A percentile compares a stretch with the other conserved stretches of the same genome.
These are phyloP conservation scores for Pitta sordida DNA, from an alignment of 2,113 vertebrate species.

Conservation along the genomic window DNA sequence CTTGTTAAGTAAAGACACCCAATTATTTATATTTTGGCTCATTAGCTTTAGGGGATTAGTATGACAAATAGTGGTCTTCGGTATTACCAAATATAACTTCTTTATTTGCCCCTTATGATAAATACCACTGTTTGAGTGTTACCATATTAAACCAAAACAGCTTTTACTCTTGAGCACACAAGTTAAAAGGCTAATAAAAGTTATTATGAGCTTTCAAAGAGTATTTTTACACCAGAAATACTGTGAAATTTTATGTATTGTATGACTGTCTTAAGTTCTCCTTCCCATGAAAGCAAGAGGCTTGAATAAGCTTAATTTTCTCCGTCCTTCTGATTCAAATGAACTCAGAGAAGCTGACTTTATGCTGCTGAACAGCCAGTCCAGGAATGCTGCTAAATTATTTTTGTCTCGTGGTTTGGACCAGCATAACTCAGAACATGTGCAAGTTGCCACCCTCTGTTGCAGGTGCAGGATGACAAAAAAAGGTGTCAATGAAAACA, in stretches of 20 bases:
- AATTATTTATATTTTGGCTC: not conserved
- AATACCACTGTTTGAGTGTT: not conserved
- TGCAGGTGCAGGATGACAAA: not conserved
- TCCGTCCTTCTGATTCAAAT: not conserved
- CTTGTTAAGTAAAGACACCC: not conserved
- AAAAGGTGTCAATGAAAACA: not conserved
- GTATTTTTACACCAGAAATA: not conserved
- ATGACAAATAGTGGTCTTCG: not conserved
- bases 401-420: not conserved
- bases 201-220: not conserved
- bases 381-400: not conserved
- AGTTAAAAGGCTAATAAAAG: not conserved
- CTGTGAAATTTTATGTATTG: not conserved
- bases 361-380: not conserved
- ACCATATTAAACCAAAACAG: not conserved
- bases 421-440: not conserved
- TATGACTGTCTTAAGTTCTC: not conserved
- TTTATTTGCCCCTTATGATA: not conserved
- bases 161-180: not conserved
- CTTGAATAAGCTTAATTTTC: not conserved
- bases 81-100: not conserved
- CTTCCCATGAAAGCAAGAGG: not conserved
- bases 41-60: not conserved
- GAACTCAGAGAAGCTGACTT: not conserved
- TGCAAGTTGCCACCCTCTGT: not conserved